Evolutionary conservation across 2,113 vertebrate genomes (phyloP).

Genomic region (Pogona vitticeps): DNA sequence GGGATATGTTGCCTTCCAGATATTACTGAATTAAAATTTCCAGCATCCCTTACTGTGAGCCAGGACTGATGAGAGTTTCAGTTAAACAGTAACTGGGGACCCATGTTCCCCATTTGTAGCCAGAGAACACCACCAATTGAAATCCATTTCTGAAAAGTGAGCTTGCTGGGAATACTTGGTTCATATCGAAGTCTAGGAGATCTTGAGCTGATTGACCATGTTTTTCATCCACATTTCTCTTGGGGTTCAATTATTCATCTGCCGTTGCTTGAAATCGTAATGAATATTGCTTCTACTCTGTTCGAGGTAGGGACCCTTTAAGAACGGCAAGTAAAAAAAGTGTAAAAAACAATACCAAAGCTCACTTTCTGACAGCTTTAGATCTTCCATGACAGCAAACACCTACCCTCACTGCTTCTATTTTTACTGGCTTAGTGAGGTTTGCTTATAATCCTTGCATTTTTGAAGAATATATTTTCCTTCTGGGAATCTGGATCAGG

Average conservation of each 20-base stretch:
- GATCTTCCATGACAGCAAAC: slow-evolving; percentile 21
- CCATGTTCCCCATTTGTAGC: not conserved
- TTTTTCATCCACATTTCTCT: not conserved
- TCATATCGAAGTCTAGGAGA: not conserved
- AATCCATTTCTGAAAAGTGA: not conserved
- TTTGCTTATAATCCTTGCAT: slow-evolving; percentile 37
- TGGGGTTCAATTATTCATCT: not conserved
- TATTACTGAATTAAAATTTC: too few species aligned
- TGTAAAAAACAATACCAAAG: slow-evolving; percentile 13
- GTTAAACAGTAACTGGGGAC: too few species aligned
- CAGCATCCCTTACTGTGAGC: too few species aligned
- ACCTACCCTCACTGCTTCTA: fast-evolving
- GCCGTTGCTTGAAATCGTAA: not conserved
- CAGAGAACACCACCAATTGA: not conserved
- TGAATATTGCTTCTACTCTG: not conserved
- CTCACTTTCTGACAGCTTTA: slow-evolving; percentile 2
- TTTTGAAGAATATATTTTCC: slow-evolving; percentile 32
- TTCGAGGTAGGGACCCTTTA: not conserved
- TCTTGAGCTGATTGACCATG: not conserved
- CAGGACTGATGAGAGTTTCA: too few species aligned
- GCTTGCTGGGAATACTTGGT: not conserved
- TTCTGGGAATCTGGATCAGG: slow-evolving; percentile 39
- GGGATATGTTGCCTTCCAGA: too few species aligned
- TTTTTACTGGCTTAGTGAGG: slow-evolving; percentile 15
- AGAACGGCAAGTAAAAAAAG: slow-evolving; percentile 31